Percentiles rank a stretch among this genome's conserved stretches.
These are phyloP conservation scores for Aphaenogaster rudis DNA, from an alignment of 1,140 invertebrate genomes.

Conservation along the genomic window DNA sequence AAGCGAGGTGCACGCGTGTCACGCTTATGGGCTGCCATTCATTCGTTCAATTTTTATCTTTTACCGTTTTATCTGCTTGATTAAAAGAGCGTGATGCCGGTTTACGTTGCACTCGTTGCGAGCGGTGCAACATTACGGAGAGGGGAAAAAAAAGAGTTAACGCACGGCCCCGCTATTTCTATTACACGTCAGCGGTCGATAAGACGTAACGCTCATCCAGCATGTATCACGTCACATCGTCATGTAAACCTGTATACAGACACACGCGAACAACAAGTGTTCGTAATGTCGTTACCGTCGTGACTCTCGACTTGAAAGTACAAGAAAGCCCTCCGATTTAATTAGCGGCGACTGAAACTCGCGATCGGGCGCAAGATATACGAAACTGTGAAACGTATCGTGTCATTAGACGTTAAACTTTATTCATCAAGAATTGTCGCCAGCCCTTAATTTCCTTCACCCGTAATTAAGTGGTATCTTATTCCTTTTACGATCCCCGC, in stretches of 20 bases:
- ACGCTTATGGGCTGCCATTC: conserved; percentile 20
- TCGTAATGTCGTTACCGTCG: not conserved
- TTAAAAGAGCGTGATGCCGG: conserved; percentile 58
- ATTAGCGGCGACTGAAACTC: conserved; percentile 27
- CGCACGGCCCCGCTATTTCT: conserved; percentile 47
- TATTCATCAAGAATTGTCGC: not conserved
- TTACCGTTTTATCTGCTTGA: conserved; percentile 54
- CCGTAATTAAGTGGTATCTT: not conserved
- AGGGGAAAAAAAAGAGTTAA: conserved; percentile 41
- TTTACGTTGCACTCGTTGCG: conserved; percentile 17
- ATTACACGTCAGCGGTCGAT: conserved; percentile 65
- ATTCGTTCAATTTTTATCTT: conserved; percentile 57
- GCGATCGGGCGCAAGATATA: conserved; percentile 2
- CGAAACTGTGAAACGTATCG: not conserved
- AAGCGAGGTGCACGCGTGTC: not conserved
- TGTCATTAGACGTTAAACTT: conserved; percentile 21
- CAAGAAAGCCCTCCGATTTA: not conserved
- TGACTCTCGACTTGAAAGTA: conserved; percentile 20
- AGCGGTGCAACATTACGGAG: not conserved
- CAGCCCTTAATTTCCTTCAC: not conserved
- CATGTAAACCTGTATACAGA: conserved; percentile 1
- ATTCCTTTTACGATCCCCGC: not conserved
- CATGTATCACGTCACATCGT: conserved; percentile 34
- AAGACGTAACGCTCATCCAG: conserved; percentile 55
- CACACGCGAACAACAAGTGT: conserved; percentile 38